Percentiles rank a stretch among this genome's conserved stretches.
phyloP scores from a whole-genome alignment of 2,888 invertebrate species.

The Dryobotodes eremita region DNA sequence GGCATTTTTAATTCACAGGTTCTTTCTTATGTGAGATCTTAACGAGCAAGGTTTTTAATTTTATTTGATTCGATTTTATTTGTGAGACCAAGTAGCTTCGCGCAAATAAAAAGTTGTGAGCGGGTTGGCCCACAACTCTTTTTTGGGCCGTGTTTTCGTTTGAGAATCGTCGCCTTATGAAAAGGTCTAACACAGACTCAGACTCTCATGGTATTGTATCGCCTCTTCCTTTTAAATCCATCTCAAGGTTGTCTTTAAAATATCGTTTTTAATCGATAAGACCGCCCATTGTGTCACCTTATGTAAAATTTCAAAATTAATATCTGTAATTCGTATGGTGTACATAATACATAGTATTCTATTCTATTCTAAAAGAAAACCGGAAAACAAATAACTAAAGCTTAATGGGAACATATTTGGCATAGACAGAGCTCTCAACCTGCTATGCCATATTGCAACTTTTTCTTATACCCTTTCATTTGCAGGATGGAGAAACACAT shows the following conservation, averaged over 20 bases:
- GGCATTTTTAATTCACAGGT: not conserved
- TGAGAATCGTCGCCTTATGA: not conserved
- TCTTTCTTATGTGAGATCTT: not conserved
- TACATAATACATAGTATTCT: not conserved
- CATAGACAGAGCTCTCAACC: slow-evolving; percentile 9
- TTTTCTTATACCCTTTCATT: slow-evolving; percentile 54
- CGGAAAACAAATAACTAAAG: not conserved
- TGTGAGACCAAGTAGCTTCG: not conserved
- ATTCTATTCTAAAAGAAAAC: not conserved
- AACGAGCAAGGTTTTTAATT: not conserved
- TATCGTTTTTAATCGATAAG: not conserved
- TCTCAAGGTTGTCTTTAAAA: not conserved
- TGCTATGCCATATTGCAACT: slow-evolving; percentile 3
- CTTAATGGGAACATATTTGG: slow-evolving; percentile 32
- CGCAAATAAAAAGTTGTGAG: not conserved
- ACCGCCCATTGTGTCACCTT: not conserved
- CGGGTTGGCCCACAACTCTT: no score
- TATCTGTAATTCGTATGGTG: not conserved
- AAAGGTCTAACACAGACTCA: not conserved
- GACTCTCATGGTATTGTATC: not conserved
- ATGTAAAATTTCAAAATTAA: not conserved
- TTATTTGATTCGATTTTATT: no score
- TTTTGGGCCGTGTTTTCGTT: not conserved
- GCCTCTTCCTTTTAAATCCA: not conserved
- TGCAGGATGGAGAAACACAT: slow-evolving; percentile 92